These are phyloP conservation scores for Hyles lineata DNA, from an alignment of 2,888 invertebrate genomes.

Conservation along the genomic window DNA sequence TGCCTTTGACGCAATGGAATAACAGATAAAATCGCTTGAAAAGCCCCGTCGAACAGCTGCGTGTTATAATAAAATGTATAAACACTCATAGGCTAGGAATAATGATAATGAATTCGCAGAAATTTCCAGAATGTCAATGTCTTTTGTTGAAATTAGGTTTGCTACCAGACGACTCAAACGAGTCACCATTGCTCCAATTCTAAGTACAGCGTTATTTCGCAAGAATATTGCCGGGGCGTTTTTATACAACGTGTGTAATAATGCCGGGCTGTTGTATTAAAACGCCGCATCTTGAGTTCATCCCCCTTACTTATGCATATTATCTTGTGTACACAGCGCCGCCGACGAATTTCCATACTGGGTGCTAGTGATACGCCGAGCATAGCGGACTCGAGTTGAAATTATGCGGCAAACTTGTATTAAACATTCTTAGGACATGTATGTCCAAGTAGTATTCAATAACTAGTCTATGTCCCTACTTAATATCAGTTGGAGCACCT, in stretches of 20 bases:
- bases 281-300: conserved; percentile 14
- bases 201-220: conserved; percentile 11
- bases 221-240: background rate
- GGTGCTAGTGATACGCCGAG: background rate
- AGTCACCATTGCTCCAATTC: background rate
- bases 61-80: conserved; percentile 29
- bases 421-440: background rate
- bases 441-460: background rate
- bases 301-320: conserved; percentile 19
- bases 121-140: conserved; percentile 37
- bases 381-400: background rate
- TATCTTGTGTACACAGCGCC: conserved; percentile 13
- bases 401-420: background rate
- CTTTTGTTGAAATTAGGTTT: conserved; percentile 38
- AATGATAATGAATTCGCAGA: conserved; percentile 39
- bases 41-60: background rate
- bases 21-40: conserved; percentile 25
- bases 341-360: conserved; percentile 13
- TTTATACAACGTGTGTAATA: background rate
- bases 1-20: conserved; percentile 30
- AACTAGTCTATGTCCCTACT: background rate
- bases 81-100: conserved; percentile 21
- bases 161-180: conserved; percentile 25
- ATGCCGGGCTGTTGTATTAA: background rate
- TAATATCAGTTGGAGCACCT: background rate